phyloP scores from a whole-genome alignment of 2,797 vertebrate species.

The Pantherophis alleghaniensis region DNA sequence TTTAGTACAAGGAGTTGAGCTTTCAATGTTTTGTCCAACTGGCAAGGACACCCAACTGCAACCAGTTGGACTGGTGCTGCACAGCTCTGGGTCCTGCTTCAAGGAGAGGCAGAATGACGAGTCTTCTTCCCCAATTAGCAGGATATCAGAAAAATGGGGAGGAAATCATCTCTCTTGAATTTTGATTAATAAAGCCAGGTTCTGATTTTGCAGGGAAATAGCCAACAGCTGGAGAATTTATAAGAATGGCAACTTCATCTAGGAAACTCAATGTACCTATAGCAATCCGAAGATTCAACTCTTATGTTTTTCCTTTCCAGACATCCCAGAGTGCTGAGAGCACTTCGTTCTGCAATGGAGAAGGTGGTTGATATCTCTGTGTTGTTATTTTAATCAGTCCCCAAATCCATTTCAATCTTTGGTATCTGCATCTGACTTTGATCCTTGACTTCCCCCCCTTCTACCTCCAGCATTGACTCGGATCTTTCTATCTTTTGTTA shows the following conservation, averaged over 20 bases:
- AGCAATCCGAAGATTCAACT: neutral
- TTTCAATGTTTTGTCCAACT: conserved; percentile 12
- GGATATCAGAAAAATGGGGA: neutral
- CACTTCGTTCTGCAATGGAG: neutral
- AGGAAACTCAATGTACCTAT: neutral
- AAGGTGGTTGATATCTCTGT: neutral
- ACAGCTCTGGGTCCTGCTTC: neutral
- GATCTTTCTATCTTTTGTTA: neutral
- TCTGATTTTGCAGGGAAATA: neutral
- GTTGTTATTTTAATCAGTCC: neutral
- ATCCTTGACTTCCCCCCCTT: neutral
- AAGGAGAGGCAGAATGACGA: neutral
- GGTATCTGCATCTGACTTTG: neutral
- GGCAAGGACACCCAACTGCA: neutral
- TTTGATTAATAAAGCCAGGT: neutral
- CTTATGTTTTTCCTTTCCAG: neutral
- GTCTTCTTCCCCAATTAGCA: accelerated
- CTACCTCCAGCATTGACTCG: neutral
- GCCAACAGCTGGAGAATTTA: neutral
- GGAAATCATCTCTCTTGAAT: neutral
- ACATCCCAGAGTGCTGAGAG: neutral
- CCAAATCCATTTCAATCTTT: neutral
- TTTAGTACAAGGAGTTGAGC: conserved; percentile 2
- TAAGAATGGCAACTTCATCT: neutral
- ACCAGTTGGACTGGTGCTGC: neutral